Conservation (phyloP, 2,888 invertebrate genomes). For the Corythucha ciliata region DNA sequence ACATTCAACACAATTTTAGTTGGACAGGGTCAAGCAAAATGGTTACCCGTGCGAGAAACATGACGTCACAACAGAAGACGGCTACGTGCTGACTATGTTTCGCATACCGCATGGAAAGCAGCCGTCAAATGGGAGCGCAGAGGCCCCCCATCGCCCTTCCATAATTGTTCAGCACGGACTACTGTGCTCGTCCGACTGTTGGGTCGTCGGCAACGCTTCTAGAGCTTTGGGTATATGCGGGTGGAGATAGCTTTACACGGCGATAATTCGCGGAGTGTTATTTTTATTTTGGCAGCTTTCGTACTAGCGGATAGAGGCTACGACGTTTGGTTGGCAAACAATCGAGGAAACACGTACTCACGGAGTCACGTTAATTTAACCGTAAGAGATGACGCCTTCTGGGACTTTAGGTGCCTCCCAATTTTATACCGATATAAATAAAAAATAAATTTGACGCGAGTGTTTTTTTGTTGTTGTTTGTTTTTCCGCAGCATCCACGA, state of each 20-base stretch:
- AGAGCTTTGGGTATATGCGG: slow-evolving; percentile 53
- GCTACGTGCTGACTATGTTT: neutral
- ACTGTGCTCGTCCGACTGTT: slow-evolving; percentile 56
- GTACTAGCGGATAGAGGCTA: neutral
- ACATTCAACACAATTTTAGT: too few species aligned
- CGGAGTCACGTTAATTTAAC: neutral
- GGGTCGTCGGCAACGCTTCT: slow-evolving; percentile 57
- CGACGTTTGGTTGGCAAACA: neutral
- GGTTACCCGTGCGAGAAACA: slow-evolving; percentile 1
- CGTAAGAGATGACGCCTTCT: neutral
- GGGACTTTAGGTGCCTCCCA: neutral
- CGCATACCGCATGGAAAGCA: neutral
- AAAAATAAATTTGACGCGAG: neutral
- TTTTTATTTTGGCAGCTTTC: neutral
- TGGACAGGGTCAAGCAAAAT: neutral
- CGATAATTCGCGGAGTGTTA: neutral
- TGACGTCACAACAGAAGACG: neutral
- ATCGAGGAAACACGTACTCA: neutral
- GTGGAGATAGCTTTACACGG: too few species aligned
- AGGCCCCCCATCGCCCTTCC: slow-evolving; percentile 31
- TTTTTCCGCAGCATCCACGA: slow-evolving; percentile 65
- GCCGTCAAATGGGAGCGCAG: slow-evolving; percentile 38
- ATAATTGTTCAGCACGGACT: slow-evolving; percentile 53
- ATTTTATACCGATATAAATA: neutral
- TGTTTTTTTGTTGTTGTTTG: neutral